phyloP scores from a whole-genome alignment of 2,888 invertebrate genomes.

The Clanis bilineata region DNA sequence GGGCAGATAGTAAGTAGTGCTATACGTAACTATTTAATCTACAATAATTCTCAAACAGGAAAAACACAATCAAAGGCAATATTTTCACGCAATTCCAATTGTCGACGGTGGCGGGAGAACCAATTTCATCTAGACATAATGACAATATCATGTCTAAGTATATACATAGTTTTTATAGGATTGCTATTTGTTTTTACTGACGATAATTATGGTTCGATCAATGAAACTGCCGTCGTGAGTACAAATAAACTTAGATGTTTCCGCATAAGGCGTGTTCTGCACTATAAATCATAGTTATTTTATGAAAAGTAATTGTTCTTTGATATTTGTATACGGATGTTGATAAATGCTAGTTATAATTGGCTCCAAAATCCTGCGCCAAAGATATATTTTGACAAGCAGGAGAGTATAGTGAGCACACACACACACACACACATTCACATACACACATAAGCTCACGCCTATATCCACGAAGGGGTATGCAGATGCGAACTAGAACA shows the following conservation, averaged over 20 bases:
- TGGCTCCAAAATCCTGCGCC: neutral
- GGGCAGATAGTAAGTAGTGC: no score
- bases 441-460: no score
- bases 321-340: neutral
- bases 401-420: no score
- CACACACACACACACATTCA: no score
- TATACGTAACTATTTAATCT: no score
- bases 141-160: neutral
- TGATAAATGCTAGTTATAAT: neutral
- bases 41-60: neutral
- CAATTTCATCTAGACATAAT: neutral
- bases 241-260: neutral
- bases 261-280: conserved; percentile 1
- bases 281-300: neutral
- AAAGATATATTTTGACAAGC: neutral
- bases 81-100: neutral
- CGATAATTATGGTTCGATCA: neutral
- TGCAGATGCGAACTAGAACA: no score
- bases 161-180: neutral
- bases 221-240: conserved; percentile 2
- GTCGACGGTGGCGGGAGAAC: neutral
- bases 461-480: no score
- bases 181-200: neutral
- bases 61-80: neutral
- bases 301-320: neutral